A percentile compares a stretch with the other conserved stretches of the same genome.
phyloP scores from a whole-genome alignment of 2,797 vertebrate genomes.

The Enteromius trimaculatus region DNA sequence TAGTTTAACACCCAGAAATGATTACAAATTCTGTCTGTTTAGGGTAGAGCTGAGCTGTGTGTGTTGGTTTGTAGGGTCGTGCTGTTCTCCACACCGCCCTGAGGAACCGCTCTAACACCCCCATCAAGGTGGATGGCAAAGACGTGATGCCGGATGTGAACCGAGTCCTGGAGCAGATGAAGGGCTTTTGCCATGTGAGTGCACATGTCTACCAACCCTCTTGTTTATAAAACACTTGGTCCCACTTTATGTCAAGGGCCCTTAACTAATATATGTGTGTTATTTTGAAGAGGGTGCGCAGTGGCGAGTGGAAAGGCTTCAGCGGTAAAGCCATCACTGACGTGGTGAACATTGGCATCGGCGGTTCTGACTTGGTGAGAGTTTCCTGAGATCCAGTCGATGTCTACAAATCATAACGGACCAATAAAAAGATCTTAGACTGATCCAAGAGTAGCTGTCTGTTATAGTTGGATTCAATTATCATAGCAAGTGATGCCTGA shows the following conservation, averaged over 20 bases:
- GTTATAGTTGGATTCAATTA: neutral
- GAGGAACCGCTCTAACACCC: slow-evolving; percentile 90
- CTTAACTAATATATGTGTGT: no score
- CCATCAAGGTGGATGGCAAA: slow-evolving; percentile 88
- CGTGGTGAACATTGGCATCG: slow-evolving; percentile 95
- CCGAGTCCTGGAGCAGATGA: slow-evolving; percentile 94
- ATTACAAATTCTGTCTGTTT: neutral
- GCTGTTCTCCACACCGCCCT: slow-evolving; percentile 95
- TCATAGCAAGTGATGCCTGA: neutral
- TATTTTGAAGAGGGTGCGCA: slow-evolving; percentile 84
- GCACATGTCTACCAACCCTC: neutral
- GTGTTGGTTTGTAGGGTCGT: slow-evolving; percentile 79
- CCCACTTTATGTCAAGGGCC: no score
- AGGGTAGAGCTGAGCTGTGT: neutral
- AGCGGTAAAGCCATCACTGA: slow-evolving; percentile 92
- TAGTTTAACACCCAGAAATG: neutral
- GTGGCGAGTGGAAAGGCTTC: slow-evolving; percentile 95
- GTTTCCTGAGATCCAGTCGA: neutral
- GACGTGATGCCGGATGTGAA: slow-evolving; percentile 96
- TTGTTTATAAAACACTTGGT: neutral
- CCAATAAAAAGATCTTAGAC: neutral
- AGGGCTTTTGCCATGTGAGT: slow-evolving; percentile 91
- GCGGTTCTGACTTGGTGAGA: slow-evolving; percentile 92
- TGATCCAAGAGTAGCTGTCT: neutral
- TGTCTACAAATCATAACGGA: neutral